phyloP scores from a whole-genome alignment of 2,888 invertebrate species.

The Belgica antarctica region DNA sequence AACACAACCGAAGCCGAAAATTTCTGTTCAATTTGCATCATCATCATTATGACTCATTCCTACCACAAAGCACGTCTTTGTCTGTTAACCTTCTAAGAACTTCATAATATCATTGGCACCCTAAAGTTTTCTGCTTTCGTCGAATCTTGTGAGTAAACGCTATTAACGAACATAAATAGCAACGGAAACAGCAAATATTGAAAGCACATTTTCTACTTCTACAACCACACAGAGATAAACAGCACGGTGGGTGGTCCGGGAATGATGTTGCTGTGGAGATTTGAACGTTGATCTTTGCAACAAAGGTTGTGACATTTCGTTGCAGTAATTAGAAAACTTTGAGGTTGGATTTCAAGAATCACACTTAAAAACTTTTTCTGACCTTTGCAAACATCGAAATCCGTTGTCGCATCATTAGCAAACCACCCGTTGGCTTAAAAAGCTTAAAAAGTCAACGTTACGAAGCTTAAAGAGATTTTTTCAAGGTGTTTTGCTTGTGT shows the following conservation, averaged over 20 bases:
- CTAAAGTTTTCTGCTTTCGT: not conserved
- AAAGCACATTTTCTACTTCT: constrained; percentile 8
- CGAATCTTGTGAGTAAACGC: not conserved
- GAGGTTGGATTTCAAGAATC: too few species aligned
- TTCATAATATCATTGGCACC: not conserved
- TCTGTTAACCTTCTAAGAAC: not conserved
- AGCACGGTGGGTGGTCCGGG: too few species aligned
- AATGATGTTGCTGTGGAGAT: too few species aligned
- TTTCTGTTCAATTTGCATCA: not conserved
- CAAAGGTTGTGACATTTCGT: too few species aligned
- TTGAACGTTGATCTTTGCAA: too few species aligned
- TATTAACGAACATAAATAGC: not conserved
- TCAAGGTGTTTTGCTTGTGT: not conserved
- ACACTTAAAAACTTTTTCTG: too few species aligned
- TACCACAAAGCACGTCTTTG: constrained; percentile 33
- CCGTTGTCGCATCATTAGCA: too few species aligned
- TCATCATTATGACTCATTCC: constrained; percentile 20
- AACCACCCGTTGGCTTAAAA: too few species aligned
- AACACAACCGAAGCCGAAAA: too few species aligned
- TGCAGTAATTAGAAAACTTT: too few species aligned
- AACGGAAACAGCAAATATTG: constrained; percentile 14
- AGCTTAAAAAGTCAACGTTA: not conserved
- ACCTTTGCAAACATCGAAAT: too few species aligned
- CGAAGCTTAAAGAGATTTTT: constrained; percentile 1
- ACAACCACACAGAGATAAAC: not conserved